Base-by-base conservation (phyloP, 2,113 vertebrate genomes). In the Catharus bicknelli region DNA sequence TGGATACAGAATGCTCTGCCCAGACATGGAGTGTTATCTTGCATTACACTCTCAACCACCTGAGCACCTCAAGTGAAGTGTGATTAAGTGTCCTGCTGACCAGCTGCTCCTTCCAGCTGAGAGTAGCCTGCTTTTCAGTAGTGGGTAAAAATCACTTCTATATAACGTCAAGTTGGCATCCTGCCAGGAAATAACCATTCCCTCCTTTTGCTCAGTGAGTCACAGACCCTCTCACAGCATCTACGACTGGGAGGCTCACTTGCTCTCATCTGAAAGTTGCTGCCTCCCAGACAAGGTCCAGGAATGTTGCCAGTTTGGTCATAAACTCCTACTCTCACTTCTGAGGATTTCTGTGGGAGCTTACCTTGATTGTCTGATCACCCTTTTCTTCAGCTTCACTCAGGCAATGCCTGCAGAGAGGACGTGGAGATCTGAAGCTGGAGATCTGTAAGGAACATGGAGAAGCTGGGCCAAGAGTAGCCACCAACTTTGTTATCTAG, bases 61-160 rank as follows among this genome's bases (percentile, higher is more conserved):
- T 95, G 93, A 94, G 59, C 32, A 67, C 78, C 75, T 94, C 59
- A 78, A 78, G 59, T 66, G 75, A 86, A 77, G 53, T 74, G n/a
- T 91, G 59, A 76, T 68, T 80, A 85, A 86, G 38, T 63, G 82
- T 90, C 43, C 72, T 83, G 68, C 86, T 78, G 87, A 80, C 53
- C 85, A 94, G 59, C 75, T 92, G 82, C 43, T 91, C 64, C 5
- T 2, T 86, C 59, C 84, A 92, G 70, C 79, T 93, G 87, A 55
- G 43, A 90, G 79, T 13, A 80, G 75, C 30, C 55, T 62, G 47
- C 32, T 88, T 94, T 93, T 70, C 77, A 67, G 75, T 43, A 66
- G 63, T 32, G 36, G 40, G 63, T 87, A 73, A 90, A 76, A 92
- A 79, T 76, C 70, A 53, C 25, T 62, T 85, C 42, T 36, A 45